Percentiles rank a stretch among this genome's conserved stretches.
Conservation (phyloP, 2,113 vertebrate genomes). For the Neomonachus schauinslandi region DNA sequence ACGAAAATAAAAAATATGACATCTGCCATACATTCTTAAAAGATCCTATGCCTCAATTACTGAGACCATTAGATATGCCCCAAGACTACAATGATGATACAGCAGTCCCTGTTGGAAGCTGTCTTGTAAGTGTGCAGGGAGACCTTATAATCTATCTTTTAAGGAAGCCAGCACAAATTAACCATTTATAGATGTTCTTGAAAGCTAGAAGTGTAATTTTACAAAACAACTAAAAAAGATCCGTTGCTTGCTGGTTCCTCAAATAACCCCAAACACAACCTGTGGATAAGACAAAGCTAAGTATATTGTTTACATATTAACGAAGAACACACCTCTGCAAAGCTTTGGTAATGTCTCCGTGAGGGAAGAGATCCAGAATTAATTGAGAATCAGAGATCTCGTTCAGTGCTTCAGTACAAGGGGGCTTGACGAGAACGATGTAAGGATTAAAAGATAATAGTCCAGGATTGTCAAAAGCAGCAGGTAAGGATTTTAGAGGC, state of each 20-base stretch:
- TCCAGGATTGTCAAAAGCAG: not conserved
- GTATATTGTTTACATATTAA: not conserved
- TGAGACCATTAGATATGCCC: not conserved
- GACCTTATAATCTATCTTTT: slow-evolving; percentile 13
- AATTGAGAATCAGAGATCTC: not conserved
- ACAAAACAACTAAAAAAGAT: not conserved
- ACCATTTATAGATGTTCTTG: not conserved
- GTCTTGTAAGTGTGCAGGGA: not conserved
- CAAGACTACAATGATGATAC: not conserved
- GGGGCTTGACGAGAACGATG: not conserved
- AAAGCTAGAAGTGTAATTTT: not conserved
- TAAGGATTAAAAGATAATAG: not conserved
- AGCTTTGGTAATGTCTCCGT: not conserved
- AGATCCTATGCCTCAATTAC: not conserved
- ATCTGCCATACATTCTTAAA: not conserved
- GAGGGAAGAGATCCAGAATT: not conserved
- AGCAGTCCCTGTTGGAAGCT: not conserved
- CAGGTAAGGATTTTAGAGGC: not conserved
- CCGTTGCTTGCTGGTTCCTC: not conserved
- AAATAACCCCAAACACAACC: not conserved
- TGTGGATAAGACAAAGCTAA: not conserved
- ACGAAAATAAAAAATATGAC: slow-evolving; percentile 22
- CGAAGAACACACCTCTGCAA: not conserved
- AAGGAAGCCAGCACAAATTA: not conserved
- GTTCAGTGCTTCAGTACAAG: not conserved